phyloP scores from a whole-genome alignment of 1,140 invertebrate genomes.

The Limonius californicus region DNA sequence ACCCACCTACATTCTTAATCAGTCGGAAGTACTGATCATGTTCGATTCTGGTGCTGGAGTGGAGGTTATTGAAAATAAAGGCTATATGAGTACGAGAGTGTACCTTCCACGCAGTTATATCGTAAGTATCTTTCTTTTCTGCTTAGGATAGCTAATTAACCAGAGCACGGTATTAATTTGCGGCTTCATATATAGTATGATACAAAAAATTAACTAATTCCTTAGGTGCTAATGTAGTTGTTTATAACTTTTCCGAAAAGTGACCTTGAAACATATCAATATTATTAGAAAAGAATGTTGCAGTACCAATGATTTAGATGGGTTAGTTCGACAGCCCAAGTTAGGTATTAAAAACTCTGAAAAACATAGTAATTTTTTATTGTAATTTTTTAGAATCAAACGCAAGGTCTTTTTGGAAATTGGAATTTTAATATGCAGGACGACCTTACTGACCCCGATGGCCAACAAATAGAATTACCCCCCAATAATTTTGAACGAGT shows the following conservation, averaged over 20 bases:
- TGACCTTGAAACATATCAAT: too few species aligned
- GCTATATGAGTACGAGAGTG: slow-evolving; percentile 79
- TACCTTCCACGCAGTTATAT: slow-evolving; percentile 87
- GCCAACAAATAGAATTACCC: slow-evolving; percentile 51
- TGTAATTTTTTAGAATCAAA: slow-evolving; percentile 70
- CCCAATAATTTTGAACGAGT: slow-evolving; percentile 66
- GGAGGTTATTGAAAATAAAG: slow-evolving; percentile 86
- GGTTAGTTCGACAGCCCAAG: too few species aligned
- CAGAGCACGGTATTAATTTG: too few species aligned
- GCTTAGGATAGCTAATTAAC: too few species aligned
- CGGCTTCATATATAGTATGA: too few species aligned
- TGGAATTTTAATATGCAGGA: slow-evolving; percentile 83
- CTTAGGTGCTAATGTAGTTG: too few species aligned
- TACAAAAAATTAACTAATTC: too few species aligned
- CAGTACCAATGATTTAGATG: too few species aligned
- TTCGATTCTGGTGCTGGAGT: slow-evolving; percentile 91
- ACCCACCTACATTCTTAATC: slow-evolving; percentile 86
- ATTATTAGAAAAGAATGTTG: too few species aligned
- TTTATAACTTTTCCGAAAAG: too few species aligned
- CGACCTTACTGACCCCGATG: slow-evolving; percentile 78
- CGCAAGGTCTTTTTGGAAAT: slow-evolving; percentile 85
- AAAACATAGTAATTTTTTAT: too few species aligned
- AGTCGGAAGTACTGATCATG: slow-evolving; percentile 92
- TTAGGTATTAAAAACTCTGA: too few species aligned
- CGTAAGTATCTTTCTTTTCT: slow-evolving; percentile 54